These are phyloP conservation scores for Girardinichthys multiradiatus DNA, from an alignment of 2,113 vertebrate genomes.

Conservation along the genomic window DNA sequence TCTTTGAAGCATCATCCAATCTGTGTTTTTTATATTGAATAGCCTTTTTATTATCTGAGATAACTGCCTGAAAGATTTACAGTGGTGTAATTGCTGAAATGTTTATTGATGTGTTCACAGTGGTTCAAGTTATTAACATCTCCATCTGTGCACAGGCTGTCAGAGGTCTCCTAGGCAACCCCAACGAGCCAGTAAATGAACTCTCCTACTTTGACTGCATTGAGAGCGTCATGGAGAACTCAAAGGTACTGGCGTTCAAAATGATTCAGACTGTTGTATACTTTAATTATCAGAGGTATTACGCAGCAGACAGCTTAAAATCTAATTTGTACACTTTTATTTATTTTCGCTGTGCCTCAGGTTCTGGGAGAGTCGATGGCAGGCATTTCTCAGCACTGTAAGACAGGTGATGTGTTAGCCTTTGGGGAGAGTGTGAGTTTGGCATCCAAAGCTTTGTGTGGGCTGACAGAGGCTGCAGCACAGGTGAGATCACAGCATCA, in stretches of 20 bases:
- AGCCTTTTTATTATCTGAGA: constrained; percentile 19
- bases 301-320: background rate
- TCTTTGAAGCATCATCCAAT: constrained; percentile 8
- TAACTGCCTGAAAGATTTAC: constrained; percentile 17
- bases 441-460: constrained; percentile 96
- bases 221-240: constrained; percentile 98
- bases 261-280: background rate
- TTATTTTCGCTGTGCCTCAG: constrained; percentile 69
- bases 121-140: constrained; percentile 8
- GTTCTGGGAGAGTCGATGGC: constrained; percentile 98
- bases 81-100: constrained; percentile 5
- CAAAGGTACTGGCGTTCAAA: constrained; percentile 85
- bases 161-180: constrained; percentile 94
- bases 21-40: constrained; percentile 26
- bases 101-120: background rate
- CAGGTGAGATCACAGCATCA: constrained; percentile 83
- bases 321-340: constrained; percentile 8
- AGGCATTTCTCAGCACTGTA: constrained; percentile 97
- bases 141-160: constrained; percentile 84
- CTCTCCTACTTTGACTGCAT: constrained; percentile 99
- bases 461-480: constrained; percentile 95
- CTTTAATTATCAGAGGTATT: constrained; percentile 18
- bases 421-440: constrained; percentile 95
- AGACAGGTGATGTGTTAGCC: constrained; percentile 90
- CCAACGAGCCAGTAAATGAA: constrained; percentile 95